phyloP scores from a whole-genome alignment of 2,888 invertebrate genomes.

The Chironomus tentans region DNA sequence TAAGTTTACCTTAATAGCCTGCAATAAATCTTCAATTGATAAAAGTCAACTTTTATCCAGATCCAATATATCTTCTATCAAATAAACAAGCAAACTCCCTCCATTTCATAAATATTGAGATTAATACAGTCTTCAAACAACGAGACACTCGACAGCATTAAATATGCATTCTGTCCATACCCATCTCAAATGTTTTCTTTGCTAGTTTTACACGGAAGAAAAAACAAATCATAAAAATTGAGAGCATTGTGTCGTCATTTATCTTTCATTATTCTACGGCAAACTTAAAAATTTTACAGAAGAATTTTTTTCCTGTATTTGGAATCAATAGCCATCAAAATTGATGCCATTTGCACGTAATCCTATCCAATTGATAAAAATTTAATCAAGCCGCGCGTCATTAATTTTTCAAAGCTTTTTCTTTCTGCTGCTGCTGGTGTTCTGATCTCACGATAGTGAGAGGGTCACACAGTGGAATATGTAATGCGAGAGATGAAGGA shows the following conservation, averaged over 20 bases:
- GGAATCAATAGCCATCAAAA: neutral
- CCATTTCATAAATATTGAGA: too few species aligned
- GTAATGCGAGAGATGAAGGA: neutral
- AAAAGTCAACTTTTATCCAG: too few species aligned
- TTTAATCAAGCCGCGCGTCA: conserved; percentile 19
- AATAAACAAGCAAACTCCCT: too few species aligned
- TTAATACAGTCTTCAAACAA: too few species aligned
- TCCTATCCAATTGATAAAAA: conserved; percentile 20
- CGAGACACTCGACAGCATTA: neutral
- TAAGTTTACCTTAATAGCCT: too few species aligned
- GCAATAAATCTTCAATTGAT: too few species aligned
- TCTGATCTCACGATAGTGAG: neutral
- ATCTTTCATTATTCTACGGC: too few species aligned
- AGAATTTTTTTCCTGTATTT: neutral
- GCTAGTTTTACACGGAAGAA: neutral
- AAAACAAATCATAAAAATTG: too few species aligned
- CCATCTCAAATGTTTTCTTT: neutral
- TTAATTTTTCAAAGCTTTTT: conserved; percentile 11
- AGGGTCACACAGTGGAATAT: neutral
- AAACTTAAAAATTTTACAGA: too few species aligned
- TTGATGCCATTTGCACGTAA: conserved; percentile 3
- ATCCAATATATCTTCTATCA: too few species aligned
- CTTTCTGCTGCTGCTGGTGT: neutral
- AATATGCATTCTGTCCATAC: neutral
- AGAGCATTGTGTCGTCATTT: too few species aligned